These are phyloP conservation scores for Lota lota DNA, from an alignment of 2,113 vertebrate genomes.

Conservation along the genomic window DNA sequence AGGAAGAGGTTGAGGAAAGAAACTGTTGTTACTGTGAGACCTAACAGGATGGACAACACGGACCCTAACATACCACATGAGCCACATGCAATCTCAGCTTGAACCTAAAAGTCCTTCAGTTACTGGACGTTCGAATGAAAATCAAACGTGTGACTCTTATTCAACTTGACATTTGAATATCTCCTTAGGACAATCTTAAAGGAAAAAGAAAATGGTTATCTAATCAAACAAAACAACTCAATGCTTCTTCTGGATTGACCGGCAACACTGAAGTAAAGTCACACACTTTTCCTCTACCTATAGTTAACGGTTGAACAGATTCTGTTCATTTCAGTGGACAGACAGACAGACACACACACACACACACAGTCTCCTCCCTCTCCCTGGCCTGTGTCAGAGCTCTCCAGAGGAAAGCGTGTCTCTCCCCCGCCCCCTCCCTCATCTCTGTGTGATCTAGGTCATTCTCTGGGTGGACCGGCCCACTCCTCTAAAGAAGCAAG, in stretches of 20 bases:
- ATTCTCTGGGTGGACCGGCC: slow-evolving; percentile 33
- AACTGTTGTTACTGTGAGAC: background rate
- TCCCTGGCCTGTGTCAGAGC: slow-evolving; percentile 3
- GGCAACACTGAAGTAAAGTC: no score
- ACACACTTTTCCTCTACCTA: no score
- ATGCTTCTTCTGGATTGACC: no score
- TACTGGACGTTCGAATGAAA: no score
- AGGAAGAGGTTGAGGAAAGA: background rate
- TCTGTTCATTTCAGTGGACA: background rate
- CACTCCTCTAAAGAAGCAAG: slow-evolving; percentile 34
- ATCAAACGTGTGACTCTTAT: no score
- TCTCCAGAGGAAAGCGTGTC: slow-evolving; percentile 40
- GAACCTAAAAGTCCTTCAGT: no score
- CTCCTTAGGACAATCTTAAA: no score
- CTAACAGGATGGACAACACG: background rate
- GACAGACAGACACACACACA: background rate
- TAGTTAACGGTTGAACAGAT: no score
- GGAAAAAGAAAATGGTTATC: no score
- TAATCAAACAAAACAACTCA: no score
- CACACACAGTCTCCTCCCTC: slow-evolving; percentile 1
- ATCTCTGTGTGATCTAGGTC: slow-evolving; percentile 60
- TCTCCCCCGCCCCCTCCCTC: slow-evolving; percentile 19
- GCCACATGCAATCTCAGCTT: background rate
- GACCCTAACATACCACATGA: no score
- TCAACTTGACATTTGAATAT: no score